Conservation (phyloP, 2,888 invertebrate genomes). For the Drosophila pullipes region DNA sequence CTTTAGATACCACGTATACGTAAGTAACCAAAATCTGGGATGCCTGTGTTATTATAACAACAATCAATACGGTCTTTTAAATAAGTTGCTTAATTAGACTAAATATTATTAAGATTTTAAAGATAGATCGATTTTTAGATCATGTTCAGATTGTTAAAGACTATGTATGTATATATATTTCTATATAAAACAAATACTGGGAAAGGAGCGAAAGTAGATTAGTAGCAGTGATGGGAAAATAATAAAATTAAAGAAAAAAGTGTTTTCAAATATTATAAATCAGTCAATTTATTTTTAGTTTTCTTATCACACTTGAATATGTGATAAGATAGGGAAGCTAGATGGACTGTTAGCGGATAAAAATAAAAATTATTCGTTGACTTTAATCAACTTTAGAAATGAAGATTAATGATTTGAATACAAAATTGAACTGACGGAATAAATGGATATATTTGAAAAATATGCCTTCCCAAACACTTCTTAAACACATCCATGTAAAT, state of each 20-base stretch:
- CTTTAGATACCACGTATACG: not conserved
- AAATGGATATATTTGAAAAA: not conserved
- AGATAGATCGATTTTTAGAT: not conserved
- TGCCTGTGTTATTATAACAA: not conserved
- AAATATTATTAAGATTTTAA: not conserved
- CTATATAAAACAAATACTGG: too few relatives aligned
- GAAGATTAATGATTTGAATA: not conserved
- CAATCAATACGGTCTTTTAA: not conserved
- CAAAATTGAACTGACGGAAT: not conserved
- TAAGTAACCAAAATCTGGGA: not conserved
- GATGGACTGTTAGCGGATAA: not conserved
- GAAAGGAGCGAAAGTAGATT: not conserved
- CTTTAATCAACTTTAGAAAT: not conserved
- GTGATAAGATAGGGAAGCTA: not conserved
- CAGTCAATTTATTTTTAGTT: not conserved
- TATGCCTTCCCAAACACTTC: not conserved
- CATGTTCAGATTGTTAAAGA: not conserved
- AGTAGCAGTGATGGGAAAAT: not conserved
- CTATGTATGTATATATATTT: not conserved
- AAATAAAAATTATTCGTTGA: not conserved
- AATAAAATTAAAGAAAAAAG: not conserved
- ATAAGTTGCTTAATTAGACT: not conserved
- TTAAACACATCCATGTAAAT: not conserved
- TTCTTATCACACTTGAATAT: not conserved
- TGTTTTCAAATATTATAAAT: not conserved